These are phyloP conservation scores for Tricholaema leucomelas DNA, from an alignment of 2,113 vertebrate genomes.

Conservation along the genomic window DNA sequence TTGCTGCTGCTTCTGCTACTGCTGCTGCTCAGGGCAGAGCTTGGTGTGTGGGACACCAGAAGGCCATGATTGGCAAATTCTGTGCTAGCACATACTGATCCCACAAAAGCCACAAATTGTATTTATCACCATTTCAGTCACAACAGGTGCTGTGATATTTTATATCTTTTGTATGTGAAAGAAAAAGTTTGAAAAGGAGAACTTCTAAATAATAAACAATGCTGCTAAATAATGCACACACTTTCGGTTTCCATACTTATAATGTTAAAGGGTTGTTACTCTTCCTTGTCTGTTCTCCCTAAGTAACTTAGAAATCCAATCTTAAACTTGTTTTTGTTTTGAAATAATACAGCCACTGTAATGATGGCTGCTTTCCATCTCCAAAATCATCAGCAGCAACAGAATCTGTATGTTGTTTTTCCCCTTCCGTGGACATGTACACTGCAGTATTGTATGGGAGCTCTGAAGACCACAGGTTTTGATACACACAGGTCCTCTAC, in stretches of 20 bases:
- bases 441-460: neutral
- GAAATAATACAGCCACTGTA: neutral
- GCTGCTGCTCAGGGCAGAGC: neutral
- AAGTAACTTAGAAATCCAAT: neutral
- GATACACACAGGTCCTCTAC: neutral
- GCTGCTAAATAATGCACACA: neutral
- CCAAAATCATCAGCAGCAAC: neutral
- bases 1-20: accelerated
- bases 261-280: neutral
- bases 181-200: neutral
- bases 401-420: neutral
- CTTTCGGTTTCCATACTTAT: neutral
- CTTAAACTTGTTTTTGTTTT: neutral
- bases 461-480: neutral
- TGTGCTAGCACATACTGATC: no score
- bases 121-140: neutral
- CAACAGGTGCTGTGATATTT: neutral
- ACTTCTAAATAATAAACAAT: neutral
- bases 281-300: neutral
- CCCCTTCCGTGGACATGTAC: neutral
- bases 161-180: neutral
- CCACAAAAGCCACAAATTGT: neutral
- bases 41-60: neutral
- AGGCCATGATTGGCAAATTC: neutral
- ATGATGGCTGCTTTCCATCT: neutral